phyloP scores from a whole-genome alignment of 2,888 invertebrate species.

The Rhopalosiphum nymphaeae region DNA sequence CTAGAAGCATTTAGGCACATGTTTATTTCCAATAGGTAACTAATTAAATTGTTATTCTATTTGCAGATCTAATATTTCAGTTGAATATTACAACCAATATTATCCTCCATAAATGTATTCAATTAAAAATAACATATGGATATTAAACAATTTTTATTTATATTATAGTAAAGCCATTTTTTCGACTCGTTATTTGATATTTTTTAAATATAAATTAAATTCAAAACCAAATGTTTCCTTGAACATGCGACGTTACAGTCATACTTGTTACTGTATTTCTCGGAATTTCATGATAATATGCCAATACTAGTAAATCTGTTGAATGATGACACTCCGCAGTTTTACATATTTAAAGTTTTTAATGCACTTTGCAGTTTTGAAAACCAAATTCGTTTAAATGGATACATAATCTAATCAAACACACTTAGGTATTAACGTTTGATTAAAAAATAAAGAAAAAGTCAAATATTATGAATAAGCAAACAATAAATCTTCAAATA shows the following conservation, averaged over 20 bases:
- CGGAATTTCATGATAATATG: background rate
- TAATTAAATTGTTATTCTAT: background rate
- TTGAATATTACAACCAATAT: background rate
- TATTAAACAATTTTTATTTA: background rate
- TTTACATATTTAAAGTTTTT: background rate
- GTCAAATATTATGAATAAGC: background rate
- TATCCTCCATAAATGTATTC: background rate
- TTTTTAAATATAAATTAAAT: background rate
- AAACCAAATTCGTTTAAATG: background rate
- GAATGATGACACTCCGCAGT: too few relatives aligned
- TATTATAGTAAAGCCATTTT: background rate
- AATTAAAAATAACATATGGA: background rate
- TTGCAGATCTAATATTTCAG: background rate
- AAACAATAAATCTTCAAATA: background rate
- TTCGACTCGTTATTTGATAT: background rate
- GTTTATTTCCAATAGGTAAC: background rate
- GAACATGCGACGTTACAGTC: background rate
- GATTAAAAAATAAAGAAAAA: background rate
- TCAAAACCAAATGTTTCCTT: background rate
- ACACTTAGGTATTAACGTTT: background rate
- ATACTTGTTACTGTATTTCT: background rate
- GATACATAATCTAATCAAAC: background rate
- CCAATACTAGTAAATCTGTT: background rate
- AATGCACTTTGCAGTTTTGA: background rate
- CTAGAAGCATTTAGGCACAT: background rate